phyloP scores from a whole-genome alignment of 2,113 vertebrate species.

The Hydrochoerus hydrochaeris region DNA sequence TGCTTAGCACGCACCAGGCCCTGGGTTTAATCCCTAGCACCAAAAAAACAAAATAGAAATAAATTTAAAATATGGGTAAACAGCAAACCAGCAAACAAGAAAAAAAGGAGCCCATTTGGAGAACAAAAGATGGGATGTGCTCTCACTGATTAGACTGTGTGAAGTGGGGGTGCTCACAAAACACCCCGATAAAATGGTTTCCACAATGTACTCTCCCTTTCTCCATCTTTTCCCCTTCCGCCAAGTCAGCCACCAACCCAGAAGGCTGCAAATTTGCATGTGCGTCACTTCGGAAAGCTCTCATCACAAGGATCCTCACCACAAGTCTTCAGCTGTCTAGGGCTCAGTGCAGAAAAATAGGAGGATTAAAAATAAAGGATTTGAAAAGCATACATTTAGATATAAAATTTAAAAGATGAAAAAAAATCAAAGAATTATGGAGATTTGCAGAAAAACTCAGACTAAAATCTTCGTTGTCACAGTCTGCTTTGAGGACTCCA shows the following conservation, averaged over 20 bases:
- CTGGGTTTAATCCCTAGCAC: background rate
- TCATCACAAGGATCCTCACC: background rate
- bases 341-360: background rate
- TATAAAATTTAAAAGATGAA: slow-evolving; percentile 1
- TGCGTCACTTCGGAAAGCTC: slow-evolving; percentile 40
- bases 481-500: background rate
- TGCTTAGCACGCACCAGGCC: background rate
- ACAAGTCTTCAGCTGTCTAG: background rate
- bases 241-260: background rate
- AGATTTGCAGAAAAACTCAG: background rate
- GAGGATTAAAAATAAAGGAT: background rate
- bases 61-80: background rate
- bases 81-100: background rate
- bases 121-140: background rate
- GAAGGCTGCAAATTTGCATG: background rate
- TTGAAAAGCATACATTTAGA: background rate
- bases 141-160: background rate
- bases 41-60: background rate
- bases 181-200: background rate
- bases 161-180: background rate
- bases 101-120: background rate
- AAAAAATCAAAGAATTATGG: slow-evolving; percentile 22
- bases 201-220: background rate
- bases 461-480: slow-evolving; percentile 6
- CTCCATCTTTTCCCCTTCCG: background rate